Percentiles rank a stretch among this genome's conserved stretches.
Conservation (phyloP, 2,888 invertebrate species). For the Leuctra nigra region DNA sequence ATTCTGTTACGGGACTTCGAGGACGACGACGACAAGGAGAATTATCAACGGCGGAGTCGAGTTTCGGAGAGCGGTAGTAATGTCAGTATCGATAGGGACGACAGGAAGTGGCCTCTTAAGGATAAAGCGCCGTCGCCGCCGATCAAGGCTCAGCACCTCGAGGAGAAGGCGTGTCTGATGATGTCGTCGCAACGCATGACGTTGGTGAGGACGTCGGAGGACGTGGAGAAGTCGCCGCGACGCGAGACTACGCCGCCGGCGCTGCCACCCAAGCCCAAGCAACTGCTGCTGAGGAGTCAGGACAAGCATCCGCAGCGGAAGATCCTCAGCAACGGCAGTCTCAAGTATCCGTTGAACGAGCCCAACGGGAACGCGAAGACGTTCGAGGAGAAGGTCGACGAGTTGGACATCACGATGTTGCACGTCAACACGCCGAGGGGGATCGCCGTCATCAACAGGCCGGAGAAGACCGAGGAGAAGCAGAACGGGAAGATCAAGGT, state of each 20-base stretch:
- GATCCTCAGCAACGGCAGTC: slow-evolving; percentile 27
- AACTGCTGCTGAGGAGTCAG: slow-evolving; percentile 24
- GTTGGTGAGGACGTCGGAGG: slow-evolving; percentile 50
- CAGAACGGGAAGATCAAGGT: slow-evolving; percentile 23
- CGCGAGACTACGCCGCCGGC: slow-evolving; percentile 62
- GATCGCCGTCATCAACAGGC: slow-evolving; percentile 4
- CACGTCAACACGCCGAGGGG: slow-evolving; percentile 14
- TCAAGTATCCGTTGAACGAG: slow-evolving; percentile 23
- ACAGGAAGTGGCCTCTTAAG: slow-evolving; percentile 7
- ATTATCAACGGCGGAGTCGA: slow-evolving; percentile 16
- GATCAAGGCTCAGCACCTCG: slow-evolving; percentile 31
- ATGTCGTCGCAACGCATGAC: slow-evolving; percentile 39
- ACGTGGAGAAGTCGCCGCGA: slow-evolving; percentile 49
- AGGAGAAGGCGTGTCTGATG: slow-evolving; percentile 38
- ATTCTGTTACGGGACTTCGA: slow-evolving; percentile 63
- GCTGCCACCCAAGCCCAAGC: slow-evolving; percentile 64
- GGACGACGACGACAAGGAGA: slow-evolving; percentile 26
- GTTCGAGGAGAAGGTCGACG: slow-evolving; percentile 24
- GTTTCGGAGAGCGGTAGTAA: not conserved
- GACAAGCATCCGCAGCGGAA: slow-evolving; percentile 23
- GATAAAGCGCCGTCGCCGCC: slow-evolving; percentile 25
- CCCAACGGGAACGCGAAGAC: not conserved
- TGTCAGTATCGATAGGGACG: not conserved
- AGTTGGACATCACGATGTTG: slow-evolving; percentile 12
- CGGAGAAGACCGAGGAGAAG: slow-evolving; percentile 1